Base-by-base conservation (phyloP, 1,140 invertebrate genomes). In the Thereuonema tuberculata region DNA sequence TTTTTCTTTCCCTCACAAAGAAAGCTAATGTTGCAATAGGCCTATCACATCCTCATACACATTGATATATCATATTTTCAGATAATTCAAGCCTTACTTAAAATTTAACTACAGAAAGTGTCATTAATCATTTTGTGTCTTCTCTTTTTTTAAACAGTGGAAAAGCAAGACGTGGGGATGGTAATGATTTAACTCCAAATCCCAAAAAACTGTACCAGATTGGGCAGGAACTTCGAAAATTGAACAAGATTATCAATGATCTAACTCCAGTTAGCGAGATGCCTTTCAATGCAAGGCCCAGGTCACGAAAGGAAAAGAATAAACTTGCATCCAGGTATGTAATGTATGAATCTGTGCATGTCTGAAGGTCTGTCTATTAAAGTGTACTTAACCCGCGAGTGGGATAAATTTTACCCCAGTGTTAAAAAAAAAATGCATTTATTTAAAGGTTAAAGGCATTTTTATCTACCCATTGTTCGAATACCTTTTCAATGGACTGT, bases 301-400 rank as follows among this genome's bases (percentile, higher is more conserved):
- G 92, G 72, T 92, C 91, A 5, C 81, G 93, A 24, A 96, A 96
- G 73, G 93, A 98, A 73, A 98, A 98, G 70, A 98, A 98, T 72
- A 98, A 98, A 77, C 76, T 97, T 25, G 93, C 94, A 3, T 97
- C 93, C 0, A 84, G 80, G 80, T 81, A 71, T 63, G 62, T 59
- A 55, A 50, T 9, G 24, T 24, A 21, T 50, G 24, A 3, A n/a
- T n/a, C n/a, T n/a, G n/a, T 46, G 17, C 27, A 23, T 62, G 9
- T 61, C 28, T 61, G 55, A 24, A 24, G 1, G 20, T 24, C n/a
- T 60, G 20, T 26, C 53, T 27, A 55, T 2, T 24, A 23, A 15
- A 29, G 26, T 3, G 20, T 55, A n/a, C 29, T 23, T 20, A 20
- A 49, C 48, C n/a, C n/a, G n/a, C n/a, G n/a, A n/a, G n/a, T n/a